These are phyloP conservation scores for Miniopterus natalensis DNA, from an alignment of 2,113 vertebrate species.

Conservation along the genomic window DNA sequence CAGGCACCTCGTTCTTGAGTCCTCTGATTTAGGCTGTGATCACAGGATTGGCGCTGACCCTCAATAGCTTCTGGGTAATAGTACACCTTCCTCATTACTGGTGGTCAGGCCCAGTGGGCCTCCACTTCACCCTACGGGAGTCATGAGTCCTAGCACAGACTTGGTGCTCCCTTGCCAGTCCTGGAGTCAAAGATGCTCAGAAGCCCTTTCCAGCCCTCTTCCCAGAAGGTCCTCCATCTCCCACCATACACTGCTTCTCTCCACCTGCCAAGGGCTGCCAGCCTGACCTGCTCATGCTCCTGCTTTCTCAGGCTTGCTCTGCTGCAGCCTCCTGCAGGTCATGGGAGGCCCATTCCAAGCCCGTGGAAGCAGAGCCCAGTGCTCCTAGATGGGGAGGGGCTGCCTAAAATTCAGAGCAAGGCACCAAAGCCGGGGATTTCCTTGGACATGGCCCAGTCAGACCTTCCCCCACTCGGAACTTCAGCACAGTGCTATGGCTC, in stretches of 20 bases:
- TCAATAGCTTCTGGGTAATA: background rate
- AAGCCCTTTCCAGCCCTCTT: background rate
- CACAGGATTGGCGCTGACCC: background rate
- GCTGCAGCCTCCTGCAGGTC: accelerated
- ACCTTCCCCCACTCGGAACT: background rate
- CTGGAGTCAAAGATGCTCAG: background rate
- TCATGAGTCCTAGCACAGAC: background rate
- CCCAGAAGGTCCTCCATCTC: background rate
- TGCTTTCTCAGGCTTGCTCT: background rate
- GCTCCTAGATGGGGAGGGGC: background rate
- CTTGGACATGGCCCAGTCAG: background rate
- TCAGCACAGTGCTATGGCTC: background rate
- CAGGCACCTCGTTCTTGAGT: background rate
- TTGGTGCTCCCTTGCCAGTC: accelerated
- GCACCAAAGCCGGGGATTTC: background rate
- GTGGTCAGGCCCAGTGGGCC: accelerated
- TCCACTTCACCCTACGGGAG: background rate
- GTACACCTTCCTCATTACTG: background rate
- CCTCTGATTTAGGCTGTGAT: background rate
- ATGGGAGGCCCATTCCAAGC: background rate
- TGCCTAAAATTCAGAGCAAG: background rate
- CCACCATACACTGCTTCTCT: background rate
- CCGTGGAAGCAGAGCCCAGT: background rate
- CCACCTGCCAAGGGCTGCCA: background rate
- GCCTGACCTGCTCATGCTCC: background rate